Percentiles rank a stretch among this genome's conserved stretches.
Conservation (phyloP, 2,113 vertebrate genomes). For the Tychaedon coryphoeus region DNA sequence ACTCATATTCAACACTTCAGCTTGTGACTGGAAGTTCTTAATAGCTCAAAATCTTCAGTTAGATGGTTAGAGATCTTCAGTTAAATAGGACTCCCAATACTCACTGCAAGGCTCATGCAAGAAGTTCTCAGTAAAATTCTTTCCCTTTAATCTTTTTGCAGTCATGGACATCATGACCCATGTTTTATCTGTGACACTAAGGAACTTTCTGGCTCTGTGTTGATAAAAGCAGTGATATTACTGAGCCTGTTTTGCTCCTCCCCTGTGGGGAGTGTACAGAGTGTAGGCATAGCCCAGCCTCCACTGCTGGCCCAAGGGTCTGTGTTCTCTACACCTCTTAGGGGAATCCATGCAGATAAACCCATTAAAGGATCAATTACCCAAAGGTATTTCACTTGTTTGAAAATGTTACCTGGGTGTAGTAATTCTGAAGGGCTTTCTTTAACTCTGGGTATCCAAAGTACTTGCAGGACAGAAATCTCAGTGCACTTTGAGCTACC, state of each 20-base stretch:
- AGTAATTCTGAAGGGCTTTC: not conserved
- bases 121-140: not conserved
- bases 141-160: not conserved
- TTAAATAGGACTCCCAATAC: not conserved
- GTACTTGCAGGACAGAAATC: not conserved
- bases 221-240: not conserved
- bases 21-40: not conserved
- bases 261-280: not conserved
- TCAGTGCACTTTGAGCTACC: not conserved
- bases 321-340: not conserved
- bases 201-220: not conserved
- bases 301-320: not conserved
- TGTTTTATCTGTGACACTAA: not conserved
- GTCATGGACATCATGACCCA: not conserved
- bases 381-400: not conserved
- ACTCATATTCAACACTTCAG: not conserved
- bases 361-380: not conserved
- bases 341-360: not conserved
- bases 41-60: not conserved
- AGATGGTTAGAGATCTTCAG: not conserved
- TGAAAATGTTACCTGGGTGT: not conserved
- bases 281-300: not conserved
- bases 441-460: not conserved
- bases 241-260: not conserved
- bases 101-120: rapidly evolving